Base-by-base conservation (phyloP, 2,797 vertebrate species). In the Kryptopterus vitreolus region DNA sequence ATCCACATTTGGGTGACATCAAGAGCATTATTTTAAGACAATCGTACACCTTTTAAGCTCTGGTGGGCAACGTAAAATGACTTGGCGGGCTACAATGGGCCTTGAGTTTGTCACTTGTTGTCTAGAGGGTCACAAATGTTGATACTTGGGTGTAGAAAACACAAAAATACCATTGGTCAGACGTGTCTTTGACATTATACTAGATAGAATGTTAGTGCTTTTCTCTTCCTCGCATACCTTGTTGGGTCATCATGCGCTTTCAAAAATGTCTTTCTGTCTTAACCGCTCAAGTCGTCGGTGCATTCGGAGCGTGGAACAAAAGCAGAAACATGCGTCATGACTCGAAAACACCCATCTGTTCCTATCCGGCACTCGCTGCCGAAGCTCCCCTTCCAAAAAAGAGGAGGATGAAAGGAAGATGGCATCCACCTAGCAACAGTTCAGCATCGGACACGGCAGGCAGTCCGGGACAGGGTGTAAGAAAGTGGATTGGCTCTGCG, bases 351-450 rank as follows among this genome's bases (percentile, higher is more conserved):
- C 57, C 57, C 69, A 78, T 81, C 76, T 83, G 82, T 61, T 76
- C 58, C 65, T 62, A 78, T 82, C 33, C 26, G 3, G 26, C 29
- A 78, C 50, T 69, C 26, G 1, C 52, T 43, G 9, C 76, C 29
- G 31, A 66, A 65, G 76, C 76, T 38, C 50, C 10, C 24, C 33
- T 46, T 57, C 31, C 50, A 55, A 35, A 76, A 73, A 76, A 76
- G 38, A 50, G 48, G 12, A 63, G 61, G 59, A 63, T 65, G 35
- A 79, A 76, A 78, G 63, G n/a, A 79, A 77, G 70, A 71, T 70
- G 69, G 68, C 76, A 63, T 83, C 83, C 76, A 79, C 86, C 85
- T 83, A 86, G 85, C 84, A 86, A 88, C 87, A 82, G 77, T 82
- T 80, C 71, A 55, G 79, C 38, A 69, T 52, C 72, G 74, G 76